phyloP scores from a whole-genome alignment of 1,140 invertebrate genomes.

The Harlomillsia oculata region DNA sequence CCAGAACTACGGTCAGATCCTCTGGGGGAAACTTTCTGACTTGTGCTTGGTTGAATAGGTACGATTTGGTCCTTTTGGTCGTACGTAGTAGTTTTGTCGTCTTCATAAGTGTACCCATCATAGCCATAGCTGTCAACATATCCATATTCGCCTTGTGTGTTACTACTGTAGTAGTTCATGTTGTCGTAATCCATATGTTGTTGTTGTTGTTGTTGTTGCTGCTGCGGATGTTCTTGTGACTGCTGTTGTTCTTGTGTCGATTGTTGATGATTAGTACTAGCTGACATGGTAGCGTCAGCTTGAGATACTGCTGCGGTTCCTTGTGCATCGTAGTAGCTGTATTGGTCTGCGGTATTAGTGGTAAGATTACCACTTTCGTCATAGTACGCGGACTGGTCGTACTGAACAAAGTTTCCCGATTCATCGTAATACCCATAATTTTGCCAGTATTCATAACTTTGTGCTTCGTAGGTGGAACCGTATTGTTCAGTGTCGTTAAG shows the following conservation, averaged over 20 bases:
- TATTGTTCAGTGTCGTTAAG: conserved; percentile 29
- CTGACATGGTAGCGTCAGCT: not conserved
- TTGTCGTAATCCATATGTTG: conserved; percentile 24
- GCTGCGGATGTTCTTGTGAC: not conserved
- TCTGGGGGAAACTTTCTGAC: not conserved
- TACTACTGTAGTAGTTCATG: conserved; percentile 24
- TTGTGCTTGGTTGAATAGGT: not conserved
- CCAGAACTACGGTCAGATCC: not conserved
- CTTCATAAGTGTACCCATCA: not conserved
- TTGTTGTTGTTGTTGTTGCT: conserved; percentile 7
- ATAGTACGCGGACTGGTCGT: conserved; percentile 33
- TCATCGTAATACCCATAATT: conserved; percentile 35
- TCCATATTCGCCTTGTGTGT: conserved; percentile 12
- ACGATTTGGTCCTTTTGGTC: conserved; percentile 3
- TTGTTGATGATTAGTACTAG: not conserved
- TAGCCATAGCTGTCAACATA: conserved; percentile 1
- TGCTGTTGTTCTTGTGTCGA: not conserved
- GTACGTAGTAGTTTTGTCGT: conserved; percentile 1
- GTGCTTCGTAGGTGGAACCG: conserved; percentile 36
- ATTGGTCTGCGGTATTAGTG: not conserved
- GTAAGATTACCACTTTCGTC: conserved; percentile 33
- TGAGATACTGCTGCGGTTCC: conserved; percentile 4
- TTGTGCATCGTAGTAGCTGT: conserved; percentile 23
- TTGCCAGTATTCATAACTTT: conserved; percentile 34
- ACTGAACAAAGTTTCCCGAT: conserved; percentile 30